phyloP scores from a whole-genome alignment of 2,888 invertebrate genomes.

The Baronia brevicornis region DNA sequence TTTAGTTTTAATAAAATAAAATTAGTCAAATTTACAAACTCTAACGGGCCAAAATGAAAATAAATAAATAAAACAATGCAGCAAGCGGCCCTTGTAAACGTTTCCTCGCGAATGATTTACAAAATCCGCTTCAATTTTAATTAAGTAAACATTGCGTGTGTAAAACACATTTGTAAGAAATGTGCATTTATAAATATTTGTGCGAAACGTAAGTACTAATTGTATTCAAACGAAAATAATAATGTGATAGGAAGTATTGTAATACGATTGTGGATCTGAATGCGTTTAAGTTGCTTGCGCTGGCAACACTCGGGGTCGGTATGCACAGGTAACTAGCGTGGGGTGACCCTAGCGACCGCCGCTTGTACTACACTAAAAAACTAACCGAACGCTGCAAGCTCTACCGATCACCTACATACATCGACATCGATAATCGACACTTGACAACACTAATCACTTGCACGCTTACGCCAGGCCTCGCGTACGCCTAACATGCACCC shows the following conservation, averaged over 20 bases:
- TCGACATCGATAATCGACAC: slow-evolving; percentile 17
- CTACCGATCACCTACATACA: slow-evolving; percentile 42
- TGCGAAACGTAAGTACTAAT: slow-evolving; percentile 66
- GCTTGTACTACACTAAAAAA: slow-evolving; percentile 13
- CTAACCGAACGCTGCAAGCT: slow-evolving; percentile 66
- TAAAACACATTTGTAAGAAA: slow-evolving; percentile 49
- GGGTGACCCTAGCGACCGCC: slow-evolving; percentile 25
- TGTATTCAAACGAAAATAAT: slow-evolving; percentile 22
- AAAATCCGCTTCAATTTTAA: slow-evolving; percentile 13
- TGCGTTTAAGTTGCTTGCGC: slow-evolving; percentile 23
- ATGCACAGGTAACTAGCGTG: slow-evolving; percentile 53
- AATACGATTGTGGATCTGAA: too few species aligned
- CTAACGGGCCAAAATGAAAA: slow-evolving; percentile 24
- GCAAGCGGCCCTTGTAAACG: slow-evolving; percentile 26
- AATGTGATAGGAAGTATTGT: slow-evolving; percentile 8
- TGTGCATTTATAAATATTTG: slow-evolving; percentile 47
- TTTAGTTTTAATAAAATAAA: slow-evolving; percentile 24
- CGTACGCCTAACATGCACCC: slow-evolving; percentile 25
- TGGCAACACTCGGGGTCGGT: slow-evolving; percentile 25
- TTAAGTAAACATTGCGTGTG: slow-evolving; percentile 64
- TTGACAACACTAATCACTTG: slow-evolving; percentile 12
- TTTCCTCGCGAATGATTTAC: slow-evolving; percentile 23
- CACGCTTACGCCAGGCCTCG: slow-evolving; percentile 41
- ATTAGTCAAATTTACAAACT: slow-evolving; percentile 20
- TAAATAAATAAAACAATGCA: slow-evolving; percentile 18